These are phyloP conservation scores for Peromyscus californicus DNA, from an alignment of 2,113 vertebrate genomes.

Conservation along the genomic window DNA sequence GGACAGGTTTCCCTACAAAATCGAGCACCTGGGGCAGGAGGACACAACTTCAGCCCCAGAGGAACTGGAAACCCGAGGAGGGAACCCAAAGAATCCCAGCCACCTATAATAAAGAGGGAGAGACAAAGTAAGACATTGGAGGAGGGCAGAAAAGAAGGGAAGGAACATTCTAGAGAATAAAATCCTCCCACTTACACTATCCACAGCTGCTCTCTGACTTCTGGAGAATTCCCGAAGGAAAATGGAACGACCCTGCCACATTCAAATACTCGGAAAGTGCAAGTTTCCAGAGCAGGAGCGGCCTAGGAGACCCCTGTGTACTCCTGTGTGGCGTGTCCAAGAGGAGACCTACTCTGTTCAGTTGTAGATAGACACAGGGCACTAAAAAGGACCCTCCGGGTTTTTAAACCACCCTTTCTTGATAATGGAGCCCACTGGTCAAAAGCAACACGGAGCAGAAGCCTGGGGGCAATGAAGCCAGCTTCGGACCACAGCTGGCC, in stretches of 20 bases:
- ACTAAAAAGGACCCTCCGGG: neutral
- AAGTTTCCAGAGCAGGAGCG: neutral
- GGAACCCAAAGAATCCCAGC: neutral
- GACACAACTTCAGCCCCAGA: neutral
- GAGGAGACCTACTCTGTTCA: rapidly evolving
- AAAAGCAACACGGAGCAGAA: neutral
- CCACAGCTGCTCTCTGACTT: neutral
- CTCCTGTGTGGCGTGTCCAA: neutral
- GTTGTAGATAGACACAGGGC: neutral
- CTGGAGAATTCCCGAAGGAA: neutral
- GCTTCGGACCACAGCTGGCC: neutral
- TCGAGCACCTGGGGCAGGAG: rapidly evolving
- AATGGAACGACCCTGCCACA: neutral
- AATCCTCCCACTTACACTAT: rapidly evolving
- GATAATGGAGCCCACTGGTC: neutral
- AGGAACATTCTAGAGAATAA: neutral
- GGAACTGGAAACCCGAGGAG: neutral
- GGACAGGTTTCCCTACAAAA: neutral
- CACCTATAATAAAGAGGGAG: neutral
- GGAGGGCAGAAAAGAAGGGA: neutral
- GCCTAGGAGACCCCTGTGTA: neutral
- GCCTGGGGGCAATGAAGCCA: rapidly evolving
- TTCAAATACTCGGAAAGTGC: neutral
- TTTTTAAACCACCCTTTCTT: neutral
- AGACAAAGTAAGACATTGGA: neutral